phyloP scores from a whole-genome alignment of 2,113 vertebrate species.

The Phylloscopus whistleri region DNA sequence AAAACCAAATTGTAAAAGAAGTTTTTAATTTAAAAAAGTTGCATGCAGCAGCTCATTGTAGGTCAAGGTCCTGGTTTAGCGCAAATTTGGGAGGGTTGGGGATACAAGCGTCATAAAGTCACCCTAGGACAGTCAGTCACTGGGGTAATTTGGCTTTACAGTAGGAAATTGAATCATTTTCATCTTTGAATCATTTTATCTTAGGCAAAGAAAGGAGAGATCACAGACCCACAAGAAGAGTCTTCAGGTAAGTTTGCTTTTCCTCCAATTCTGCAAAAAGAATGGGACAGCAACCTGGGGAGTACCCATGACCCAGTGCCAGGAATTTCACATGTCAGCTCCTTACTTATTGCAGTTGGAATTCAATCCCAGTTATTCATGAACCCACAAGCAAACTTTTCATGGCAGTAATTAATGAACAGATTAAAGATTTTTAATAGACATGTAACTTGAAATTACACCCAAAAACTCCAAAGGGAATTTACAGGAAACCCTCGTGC shows the following conservation, averaged over 20 bases:
- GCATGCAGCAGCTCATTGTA: neutral
- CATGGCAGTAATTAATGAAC: neutral
- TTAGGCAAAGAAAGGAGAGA: neutral
- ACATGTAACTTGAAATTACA: neutral
- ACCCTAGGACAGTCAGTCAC: neutral
- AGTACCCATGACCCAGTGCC: fast-evolving
- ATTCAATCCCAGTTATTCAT: neutral
- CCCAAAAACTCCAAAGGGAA: neutral
- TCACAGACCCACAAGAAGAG: neutral
- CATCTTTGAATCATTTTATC: neutral
- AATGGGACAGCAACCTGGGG: neutral
- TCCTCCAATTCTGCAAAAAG: neutral
- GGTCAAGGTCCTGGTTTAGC: neutral
- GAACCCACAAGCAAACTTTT: neutral
- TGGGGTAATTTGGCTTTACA: neutral
- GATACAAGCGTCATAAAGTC: neutral
- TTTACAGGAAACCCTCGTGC: neutral
- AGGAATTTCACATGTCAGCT: neutral
- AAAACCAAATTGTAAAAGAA: neutral
- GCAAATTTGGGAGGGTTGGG: neutral
- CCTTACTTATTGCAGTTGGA: fast-evolving
- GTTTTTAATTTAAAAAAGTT: neutral
- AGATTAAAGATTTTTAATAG: neutral
- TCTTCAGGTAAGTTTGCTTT: neutral
- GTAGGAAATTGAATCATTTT: neutral